These are phyloP conservation scores for Acanthisitta chloris DNA, from an alignment of 2,113 vertebrate genomes.

Conservation along the genomic window DNA sequence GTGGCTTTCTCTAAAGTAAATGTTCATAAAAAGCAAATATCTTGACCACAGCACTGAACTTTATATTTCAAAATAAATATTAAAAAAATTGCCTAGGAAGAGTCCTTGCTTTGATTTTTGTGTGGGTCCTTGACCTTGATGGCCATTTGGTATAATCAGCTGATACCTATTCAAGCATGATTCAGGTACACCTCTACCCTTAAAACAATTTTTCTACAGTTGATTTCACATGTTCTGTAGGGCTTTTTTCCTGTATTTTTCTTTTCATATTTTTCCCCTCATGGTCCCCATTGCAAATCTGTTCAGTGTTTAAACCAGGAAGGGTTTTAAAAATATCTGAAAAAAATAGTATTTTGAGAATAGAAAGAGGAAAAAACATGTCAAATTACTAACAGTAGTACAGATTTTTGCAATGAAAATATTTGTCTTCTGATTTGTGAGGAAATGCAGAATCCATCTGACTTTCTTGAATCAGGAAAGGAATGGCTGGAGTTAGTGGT, in stretches of 20 bases:
- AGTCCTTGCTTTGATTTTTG: constrained; percentile 44
- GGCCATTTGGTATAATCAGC: neutral
- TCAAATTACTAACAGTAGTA: neutral
- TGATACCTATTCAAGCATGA: neutral
- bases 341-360: neutral
- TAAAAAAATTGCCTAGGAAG: neutral
- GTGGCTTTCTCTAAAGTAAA: neutral
- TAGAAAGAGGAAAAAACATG: neutral
- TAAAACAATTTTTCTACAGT: neutral
- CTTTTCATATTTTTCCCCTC: neutral
- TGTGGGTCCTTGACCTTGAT: constrained; percentile 20
- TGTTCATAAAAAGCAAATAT: constrained; percentile 17
- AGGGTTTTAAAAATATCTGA: neutral
- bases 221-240: neutral
- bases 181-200: neutral
- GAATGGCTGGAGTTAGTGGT: neutral
- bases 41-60: neutral
- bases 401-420: neutral
- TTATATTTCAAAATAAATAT: neutral
- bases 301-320: neutral
- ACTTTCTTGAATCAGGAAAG: neutral
- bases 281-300: neutral
- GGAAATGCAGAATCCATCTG: neutral
- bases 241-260: neutral
- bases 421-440: neutral